Evolutionary conservation across 1,140 invertebrate genomes (phyloP), one percentile per base, ranked within the genome.

Genomic region (Nylanderia fulva): DNA sequence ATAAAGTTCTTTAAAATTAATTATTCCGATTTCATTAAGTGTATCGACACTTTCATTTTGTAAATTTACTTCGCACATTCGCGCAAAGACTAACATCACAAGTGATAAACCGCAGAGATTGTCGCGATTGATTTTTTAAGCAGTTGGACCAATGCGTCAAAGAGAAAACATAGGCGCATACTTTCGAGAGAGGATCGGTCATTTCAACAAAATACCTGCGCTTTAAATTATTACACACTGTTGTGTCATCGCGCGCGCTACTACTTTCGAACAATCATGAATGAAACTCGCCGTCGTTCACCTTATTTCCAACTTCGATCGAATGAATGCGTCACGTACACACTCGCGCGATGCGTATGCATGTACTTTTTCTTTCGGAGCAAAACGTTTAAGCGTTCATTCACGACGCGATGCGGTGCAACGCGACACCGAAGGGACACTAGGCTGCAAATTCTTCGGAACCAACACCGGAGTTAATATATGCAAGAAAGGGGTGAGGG

Each of bases 281-380:
- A 82, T 82, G 77, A 72, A 82, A 72, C 45, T 82, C 27, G 2
- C 0, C 13, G 6, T 11, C 24, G 48, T 71, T 13, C 52, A 69
- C 52, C 21, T 39, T 52, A 52, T 45, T 29, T 42, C 21, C 8
- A 8, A 18, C 1, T 0, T 58, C 18, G 77, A 45, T 71, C 24
- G 24, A 8, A 11, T 8, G 11, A 69, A 48, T 24, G 36, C 36
- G 48, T 52, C 61, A 39, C 15, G 21, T 13, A 15, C 24, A 36
- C 7, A 13, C 3, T 33, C 42, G 27, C 29, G 29, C 24, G 11
- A 54, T 21, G 2, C n/a, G 18, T 71, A 13, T 71, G 27, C 11
- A 72, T 13, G 29, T 33, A 33, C 8, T 72, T 36, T 36, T 29
- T 68, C 7, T 36, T 39, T 42, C 61, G 45, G 24, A 24, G 42